A percentile compares a stretch with the other conserved stretches of the same genome.
phyloP scores from a whole-genome alignment of 2,113 vertebrate genomes.

The Misgurnus mizolepis region DNA sequence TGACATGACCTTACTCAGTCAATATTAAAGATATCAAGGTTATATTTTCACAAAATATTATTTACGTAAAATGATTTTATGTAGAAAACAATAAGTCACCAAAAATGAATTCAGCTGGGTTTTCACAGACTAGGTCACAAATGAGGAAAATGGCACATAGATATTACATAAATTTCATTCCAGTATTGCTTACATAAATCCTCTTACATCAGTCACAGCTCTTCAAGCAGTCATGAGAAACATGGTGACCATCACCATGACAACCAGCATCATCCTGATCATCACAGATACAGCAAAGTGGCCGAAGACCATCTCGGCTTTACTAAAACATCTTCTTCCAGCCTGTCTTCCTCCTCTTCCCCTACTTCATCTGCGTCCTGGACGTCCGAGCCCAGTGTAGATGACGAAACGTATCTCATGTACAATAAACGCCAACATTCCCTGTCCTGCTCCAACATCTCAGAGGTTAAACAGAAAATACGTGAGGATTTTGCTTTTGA shows the following conservation, averaged over 20 bases:
- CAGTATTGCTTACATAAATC: background rate
- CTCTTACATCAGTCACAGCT: constrained; percentile 3
- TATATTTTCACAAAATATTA: no score
- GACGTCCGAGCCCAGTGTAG: constrained; percentile 71
- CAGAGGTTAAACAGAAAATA: constrained; percentile 58
- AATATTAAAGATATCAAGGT: no score
- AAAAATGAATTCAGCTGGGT: no score
- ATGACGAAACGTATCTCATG: constrained; percentile 58
- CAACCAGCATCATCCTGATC: constrained; percentile 46
- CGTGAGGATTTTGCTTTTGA: constrained; percentile 38
- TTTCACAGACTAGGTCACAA: no score
- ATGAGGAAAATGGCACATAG: background rate
- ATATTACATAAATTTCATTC: background rate
- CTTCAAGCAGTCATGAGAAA: constrained; percentile 54
- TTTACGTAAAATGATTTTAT: no score
- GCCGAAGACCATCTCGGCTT: constrained; percentile 28
- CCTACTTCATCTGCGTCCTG: constrained; percentile 70
- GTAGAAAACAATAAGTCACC: no score
- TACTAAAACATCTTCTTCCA: constrained; percentile 65
- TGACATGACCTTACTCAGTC: no score
- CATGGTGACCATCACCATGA: constrained; percentile 51
- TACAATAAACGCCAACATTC: constrained; percentile 68
- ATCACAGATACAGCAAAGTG: constrained; percentile 11
- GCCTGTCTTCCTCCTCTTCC: constrained; percentile 64
- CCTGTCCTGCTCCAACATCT: constrained; percentile 75